phyloP scores from a whole-genome alignment of 2,797 vertebrate genomes.

The Tarsius wallacei region DNA sequence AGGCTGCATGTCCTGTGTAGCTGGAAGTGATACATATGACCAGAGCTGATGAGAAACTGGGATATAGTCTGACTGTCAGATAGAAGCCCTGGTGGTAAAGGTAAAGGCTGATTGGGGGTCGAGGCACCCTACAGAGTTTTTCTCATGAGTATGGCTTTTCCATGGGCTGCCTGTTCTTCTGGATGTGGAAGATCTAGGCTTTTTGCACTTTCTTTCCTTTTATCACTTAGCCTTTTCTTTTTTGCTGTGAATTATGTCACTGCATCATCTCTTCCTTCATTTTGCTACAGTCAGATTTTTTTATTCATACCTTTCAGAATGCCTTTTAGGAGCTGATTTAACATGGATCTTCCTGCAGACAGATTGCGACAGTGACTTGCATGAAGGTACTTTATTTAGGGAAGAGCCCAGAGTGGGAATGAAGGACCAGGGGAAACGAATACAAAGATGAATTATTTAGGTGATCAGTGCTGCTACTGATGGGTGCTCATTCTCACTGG shows the following conservation, averaged over 20 bases:
- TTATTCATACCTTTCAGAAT: background rate
- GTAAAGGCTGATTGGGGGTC: background rate
- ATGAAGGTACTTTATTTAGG: background rate
- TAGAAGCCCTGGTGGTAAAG: background rate
- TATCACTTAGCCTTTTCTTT: background rate
- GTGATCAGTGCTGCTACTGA: background rate
- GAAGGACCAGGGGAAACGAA: background rate
- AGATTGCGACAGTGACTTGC: background rate
- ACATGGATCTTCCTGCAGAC: background rate
- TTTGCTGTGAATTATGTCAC: background rate
- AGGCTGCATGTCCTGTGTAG: background rate
- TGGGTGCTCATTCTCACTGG: background rate
- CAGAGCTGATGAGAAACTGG: background rate
- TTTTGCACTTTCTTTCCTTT: background rate
- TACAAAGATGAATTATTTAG: background rate
- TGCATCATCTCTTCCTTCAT: background rate
- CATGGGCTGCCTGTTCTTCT: background rate
- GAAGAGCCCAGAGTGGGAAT: background rate
- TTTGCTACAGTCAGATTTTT: constrained; percentile 18
- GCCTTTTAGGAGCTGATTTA: background rate
- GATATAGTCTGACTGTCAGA: background rate
- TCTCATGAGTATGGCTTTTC: background rate
- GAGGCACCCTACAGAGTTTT: background rate
- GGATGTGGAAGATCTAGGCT: background rate
- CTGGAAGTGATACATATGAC: background rate